phyloP scores from a whole-genome alignment of 1,140 invertebrate species.

The Notospermus geniculatus region DNA sequence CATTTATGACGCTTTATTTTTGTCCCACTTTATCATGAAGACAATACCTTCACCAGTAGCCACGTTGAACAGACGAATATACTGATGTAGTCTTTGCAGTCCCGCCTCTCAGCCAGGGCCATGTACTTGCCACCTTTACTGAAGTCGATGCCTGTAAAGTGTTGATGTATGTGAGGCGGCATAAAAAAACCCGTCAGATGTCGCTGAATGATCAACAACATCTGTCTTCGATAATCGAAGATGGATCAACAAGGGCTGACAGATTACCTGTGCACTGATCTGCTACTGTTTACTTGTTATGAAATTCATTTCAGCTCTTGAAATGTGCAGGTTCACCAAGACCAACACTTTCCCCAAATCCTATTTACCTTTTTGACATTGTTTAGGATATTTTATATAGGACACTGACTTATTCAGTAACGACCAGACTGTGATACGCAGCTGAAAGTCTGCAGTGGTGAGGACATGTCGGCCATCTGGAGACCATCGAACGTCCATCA shows the following conservation, averaged over 20 bases:
- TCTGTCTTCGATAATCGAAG: constrained; percentile 11
- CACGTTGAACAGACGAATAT: constrained; percentile 56
- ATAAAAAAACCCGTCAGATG: too few relatives aligned
- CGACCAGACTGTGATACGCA: constrained; percentile 59
- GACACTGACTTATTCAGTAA: constrained; percentile 56
- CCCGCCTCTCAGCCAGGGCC: constrained; percentile 57
- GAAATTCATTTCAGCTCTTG: too few relatives aligned
- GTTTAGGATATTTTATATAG: constrained; percentile 59
- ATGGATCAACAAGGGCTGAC: not conserved
- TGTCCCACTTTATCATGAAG: too few relatives aligned
- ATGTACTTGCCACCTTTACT: constrained; percentile 55
- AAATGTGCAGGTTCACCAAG: too few relatives aligned
- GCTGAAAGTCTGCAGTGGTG: constrained; percentile 58
- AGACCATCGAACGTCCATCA: constrained; percentile 53
- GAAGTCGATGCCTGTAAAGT: constrained; percentile 46
- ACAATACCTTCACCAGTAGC: constrained; percentile 57
- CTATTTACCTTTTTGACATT: constrained; percentile 47
- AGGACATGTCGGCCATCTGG: constrained; percentile 58
- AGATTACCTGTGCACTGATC: not conserved
- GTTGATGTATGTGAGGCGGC: not conserved
- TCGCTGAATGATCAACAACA: too few relatives aligned
- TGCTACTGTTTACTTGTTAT: too few relatives aligned
- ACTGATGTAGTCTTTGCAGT: constrained; percentile 58
- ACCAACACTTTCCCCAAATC: not conserved
- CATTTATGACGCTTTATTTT: too few relatives aligned